Evolutionary conservation across 2,888 invertebrate genomes (phyloP).

Genomic region (Lycaena phlaeas): DNA sequence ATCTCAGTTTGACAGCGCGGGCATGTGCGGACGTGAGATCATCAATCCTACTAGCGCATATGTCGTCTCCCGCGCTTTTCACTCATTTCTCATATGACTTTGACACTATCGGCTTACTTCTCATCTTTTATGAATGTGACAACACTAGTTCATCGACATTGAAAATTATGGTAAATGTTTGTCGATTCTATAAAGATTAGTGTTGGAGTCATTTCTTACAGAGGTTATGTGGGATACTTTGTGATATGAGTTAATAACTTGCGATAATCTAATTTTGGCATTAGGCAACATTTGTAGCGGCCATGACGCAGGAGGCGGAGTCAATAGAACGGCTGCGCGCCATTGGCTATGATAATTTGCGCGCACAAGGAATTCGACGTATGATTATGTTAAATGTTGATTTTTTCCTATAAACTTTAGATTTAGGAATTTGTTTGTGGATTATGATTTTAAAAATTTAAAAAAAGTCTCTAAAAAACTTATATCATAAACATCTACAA

Average conservation of each 20-base stretch:
- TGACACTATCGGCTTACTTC: conserved; percentile 26
- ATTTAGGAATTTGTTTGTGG: too few relatives aligned
- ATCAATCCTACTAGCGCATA: conserved; percentile 43
- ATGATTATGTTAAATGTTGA: not conserved
- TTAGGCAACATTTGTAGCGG: conserved; percentile 51
- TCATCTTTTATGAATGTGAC: conserved; percentile 25
- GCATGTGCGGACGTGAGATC: conserved; percentile 32
- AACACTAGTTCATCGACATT: conserved; percentile 22
- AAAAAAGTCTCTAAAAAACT: too few relatives aligned
- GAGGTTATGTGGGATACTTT: too few relatives aligned
- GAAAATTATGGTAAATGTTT: conserved; percentile 24
- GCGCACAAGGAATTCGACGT: conserved; percentile 32
- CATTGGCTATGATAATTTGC: conserved; percentile 53
- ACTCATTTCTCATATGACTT: conserved; percentile 33
- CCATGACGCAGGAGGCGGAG: conserved; percentile 63
- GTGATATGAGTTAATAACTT: too few relatives aligned
- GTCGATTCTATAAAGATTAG: too few relatives aligned
- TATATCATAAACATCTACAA: too few relatives aligned
- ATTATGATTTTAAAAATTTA: too few relatives aligned
- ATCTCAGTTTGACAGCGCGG: conserved; percentile 28
- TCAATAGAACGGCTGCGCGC: conserved; percentile 36
- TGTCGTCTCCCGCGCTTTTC: conserved; percentile 31
- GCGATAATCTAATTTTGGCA: conserved; percentile 55
- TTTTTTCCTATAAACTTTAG: not conserved
- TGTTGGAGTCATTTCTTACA: too few relatives aligned